Evolutionary conservation across 2,888 invertebrate species (phyloP).

Genomic region (Cerastis leucographa): DNA sequence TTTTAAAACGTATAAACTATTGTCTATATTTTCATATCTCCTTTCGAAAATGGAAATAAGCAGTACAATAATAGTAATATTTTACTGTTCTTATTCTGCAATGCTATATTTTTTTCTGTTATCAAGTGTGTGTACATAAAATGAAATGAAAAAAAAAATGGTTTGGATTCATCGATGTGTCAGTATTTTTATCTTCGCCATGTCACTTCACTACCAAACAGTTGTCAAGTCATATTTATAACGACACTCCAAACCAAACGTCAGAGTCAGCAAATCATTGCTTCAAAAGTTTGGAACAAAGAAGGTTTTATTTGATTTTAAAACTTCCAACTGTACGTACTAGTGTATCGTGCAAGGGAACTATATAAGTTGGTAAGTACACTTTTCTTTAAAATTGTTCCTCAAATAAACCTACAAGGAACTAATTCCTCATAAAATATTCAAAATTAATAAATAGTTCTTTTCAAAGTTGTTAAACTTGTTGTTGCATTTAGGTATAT

Average conservation of each 20-base stretch:
- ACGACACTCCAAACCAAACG: background rate
- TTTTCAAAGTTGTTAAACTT: background rate
- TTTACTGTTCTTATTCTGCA: background rate
- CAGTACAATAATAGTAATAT: background rate
- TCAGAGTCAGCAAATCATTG: background rate
- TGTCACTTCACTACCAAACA: slow-evolving; percentile 15
- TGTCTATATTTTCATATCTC: background rate
- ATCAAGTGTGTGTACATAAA: background rate
- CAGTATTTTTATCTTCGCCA: background rate
- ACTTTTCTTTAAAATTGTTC: background rate
- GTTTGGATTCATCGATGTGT: background rate
- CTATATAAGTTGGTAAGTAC: slow-evolving; percentile 4
- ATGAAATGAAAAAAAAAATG: background rate
- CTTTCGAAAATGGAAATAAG: background rate
- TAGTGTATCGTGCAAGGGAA: background rate
- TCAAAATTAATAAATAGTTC: background rate
- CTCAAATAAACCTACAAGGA: background rate
- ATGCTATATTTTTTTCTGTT: no score
- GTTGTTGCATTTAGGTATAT: background rate
- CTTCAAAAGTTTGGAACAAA: background rate
- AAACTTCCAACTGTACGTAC: no score
- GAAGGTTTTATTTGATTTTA: background rate
- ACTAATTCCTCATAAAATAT: no score
- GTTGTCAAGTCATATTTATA: slow-evolving; percentile 10
- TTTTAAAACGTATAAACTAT: background rate